Percentiles rank a stretch among this genome's conserved stretches.
phyloP scores from a whole-genome alignment of 2,113 vertebrate species.

The Aramus guarauna region DNA sequence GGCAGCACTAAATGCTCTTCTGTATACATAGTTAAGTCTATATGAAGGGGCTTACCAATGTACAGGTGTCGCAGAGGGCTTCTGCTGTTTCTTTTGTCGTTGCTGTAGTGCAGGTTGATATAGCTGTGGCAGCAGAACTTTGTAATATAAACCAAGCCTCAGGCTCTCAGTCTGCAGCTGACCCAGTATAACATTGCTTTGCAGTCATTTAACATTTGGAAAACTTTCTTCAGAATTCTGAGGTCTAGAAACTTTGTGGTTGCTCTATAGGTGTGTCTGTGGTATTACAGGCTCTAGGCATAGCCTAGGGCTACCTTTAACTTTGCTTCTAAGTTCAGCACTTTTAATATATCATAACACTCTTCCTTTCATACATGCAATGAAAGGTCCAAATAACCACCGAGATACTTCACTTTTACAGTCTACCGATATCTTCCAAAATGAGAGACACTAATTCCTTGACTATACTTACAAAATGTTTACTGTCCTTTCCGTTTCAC shows the following conservation, averaged over 20 bases:
- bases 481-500: background rate
- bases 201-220: background rate
- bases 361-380: background rate
- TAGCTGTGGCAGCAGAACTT: background rate
- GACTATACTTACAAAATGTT: background rate
- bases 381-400: background rate
- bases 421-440: background rate
- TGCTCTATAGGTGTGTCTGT: background rate
- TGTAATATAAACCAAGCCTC: background rate
- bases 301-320: background rate
- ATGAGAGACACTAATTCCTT: background rate
- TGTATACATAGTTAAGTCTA: background rate
- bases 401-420: background rate
- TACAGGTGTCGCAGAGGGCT: background rate
- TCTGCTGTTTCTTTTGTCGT: background rate
- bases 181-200: background rate
- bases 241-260: background rate
- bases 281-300: background rate
- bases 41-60: background rate
- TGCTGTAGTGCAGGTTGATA: background rate
- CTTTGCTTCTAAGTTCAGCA: background rate
- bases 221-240: background rate
- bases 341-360: background rate
- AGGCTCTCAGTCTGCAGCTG: background rate
- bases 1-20: background rate